Base-by-base conservation (phyloP, 2,888 invertebrate genomes). In the Girardia tigrina region DNA sequence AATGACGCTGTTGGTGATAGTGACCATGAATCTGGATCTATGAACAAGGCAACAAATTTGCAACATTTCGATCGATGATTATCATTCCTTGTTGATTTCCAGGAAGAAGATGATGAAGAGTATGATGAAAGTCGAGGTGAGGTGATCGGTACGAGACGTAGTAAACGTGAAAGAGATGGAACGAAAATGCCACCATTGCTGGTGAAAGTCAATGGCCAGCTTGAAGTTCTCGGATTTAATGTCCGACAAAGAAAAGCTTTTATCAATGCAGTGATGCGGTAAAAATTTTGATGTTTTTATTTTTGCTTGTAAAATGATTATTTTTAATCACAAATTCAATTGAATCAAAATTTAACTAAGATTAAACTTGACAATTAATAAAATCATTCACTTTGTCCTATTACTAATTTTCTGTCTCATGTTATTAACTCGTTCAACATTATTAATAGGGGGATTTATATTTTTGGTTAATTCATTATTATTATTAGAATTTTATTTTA, bases 191-290 rank as follows among this genome's bases (percentile, higher is more conserved):
- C 98, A 0, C 97, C 98, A 0, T 86, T 99, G 2, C 87, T 99
- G 80, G 97, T 98, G 0, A 88, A 95, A 78, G 97, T 98, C 70
- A 94, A 94, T 78, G 97, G 97, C 78, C 95, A 95, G 83, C 95
- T 98, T 85, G 98, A 98, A 86, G 94, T 97, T 0, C 88, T 98
- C 73, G 98, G 98, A 28, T 99, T 98, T 86, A 99, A 98, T 85
- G 94, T 97, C 0, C 87, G 98, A 70, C 98, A 99, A 84, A 87
- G 98, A 70, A 95, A 97, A 85, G 95, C 98, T 26, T 99, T 98
- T 89, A 88, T 97, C 79, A 98, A 99, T 84, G 97, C 97, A 0
- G 94, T 99, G 79, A 97, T 99, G 97, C 90, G 98, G 29, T 76
- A 71, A n/a, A n/a, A n/a, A n/a, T n/a, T n/a, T n/a, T n/a, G n/a